Percentiles rank a stretch among this genome's conserved stretches.
phyloP scores from a whole-genome alignment of 1,140 invertebrate genomes.

The Rhysida immarginata region DNA sequence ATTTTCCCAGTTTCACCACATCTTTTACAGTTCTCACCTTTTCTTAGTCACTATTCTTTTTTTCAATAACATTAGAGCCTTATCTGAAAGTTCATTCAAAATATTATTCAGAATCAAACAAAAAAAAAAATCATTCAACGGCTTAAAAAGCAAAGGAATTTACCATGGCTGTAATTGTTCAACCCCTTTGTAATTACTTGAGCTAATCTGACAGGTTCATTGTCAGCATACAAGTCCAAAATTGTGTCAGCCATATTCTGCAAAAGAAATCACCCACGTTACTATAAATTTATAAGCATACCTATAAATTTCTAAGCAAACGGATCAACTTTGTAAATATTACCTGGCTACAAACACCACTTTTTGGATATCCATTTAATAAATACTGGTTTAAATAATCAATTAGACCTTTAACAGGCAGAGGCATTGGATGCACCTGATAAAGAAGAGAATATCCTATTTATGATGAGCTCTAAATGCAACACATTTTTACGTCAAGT shows the following conservation, averaged over 20 bases:
- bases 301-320: too few relatives aligned
- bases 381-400: neutral
- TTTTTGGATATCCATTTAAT: neutral
- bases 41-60: too few relatives aligned
- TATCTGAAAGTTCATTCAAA: too few relatives aligned
- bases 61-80: too few relatives aligned
- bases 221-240: conserved; percentile 13
- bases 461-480: too few relatives aligned
- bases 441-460: too few relatives aligned
- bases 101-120: too few relatives aligned
- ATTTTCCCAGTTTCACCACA: too few relatives aligned
- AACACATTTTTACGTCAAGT: too few relatives aligned
- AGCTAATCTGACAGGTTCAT: conserved; percentile 12
- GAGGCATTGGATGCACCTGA: conserved; percentile 1
- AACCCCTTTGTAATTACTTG: conserved; percentile 12
- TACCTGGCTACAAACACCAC: neutral
- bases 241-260: conserved; percentile 11
- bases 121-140: too few relatives aligned
- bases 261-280: conserved; percentile 1
- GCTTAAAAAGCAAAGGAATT: too few relatives aligned
- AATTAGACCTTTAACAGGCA: neutral
- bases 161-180: conserved; percentile 9
- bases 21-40: too few relatives aligned
- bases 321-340: neutral
- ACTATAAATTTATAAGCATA: neutral